Evolutionary conservation across 2,113 vertebrate genomes (phyloP).

Genomic region (Oreocharis arfaki): DNA sequence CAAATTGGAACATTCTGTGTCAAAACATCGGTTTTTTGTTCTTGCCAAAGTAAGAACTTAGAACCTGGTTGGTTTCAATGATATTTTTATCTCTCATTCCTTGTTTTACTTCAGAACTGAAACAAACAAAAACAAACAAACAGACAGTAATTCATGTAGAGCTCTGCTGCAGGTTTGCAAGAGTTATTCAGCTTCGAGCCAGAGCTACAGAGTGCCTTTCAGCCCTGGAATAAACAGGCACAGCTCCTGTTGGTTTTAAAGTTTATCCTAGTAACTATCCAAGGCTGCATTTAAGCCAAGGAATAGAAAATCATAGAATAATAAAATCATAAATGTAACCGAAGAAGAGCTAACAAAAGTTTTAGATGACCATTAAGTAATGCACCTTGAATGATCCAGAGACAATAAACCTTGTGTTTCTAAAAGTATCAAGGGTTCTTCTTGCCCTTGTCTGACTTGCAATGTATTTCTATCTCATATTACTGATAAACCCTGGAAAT

Average conservation of each 20-base stretch:
- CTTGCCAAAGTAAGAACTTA: neutral
- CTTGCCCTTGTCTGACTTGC: conserved; percentile 20
- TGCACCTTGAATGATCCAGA: neutral
- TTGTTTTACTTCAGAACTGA: neutral
- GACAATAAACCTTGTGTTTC: neutral
- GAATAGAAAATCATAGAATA: neutral
- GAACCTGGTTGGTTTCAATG: neutral
- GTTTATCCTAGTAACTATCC: conserved; percentile 20
- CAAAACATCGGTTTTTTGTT: neutral
- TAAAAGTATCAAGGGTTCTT: conserved; percentile 17
- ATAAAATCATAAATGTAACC: neutral
- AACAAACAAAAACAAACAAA: neutral
- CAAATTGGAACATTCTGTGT: conserved; percentile 23
- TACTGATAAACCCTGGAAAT: conserved; percentile 13
- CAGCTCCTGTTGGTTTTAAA: neutral
- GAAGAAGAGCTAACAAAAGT: neutral
- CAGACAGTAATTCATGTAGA: neutral
- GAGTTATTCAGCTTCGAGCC: neutral
- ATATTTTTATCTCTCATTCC: neutral
- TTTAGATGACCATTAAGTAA: conserved; percentile 3
- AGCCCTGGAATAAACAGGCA: neutral
- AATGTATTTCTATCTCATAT: neutral
- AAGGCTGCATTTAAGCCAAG: neutral
- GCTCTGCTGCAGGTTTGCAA: neutral
- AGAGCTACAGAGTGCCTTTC: neutral